phyloP scores from a whole-genome alignment of 2,113 vertebrate genomes.

The Rhizomys pruinosus region DNA sequence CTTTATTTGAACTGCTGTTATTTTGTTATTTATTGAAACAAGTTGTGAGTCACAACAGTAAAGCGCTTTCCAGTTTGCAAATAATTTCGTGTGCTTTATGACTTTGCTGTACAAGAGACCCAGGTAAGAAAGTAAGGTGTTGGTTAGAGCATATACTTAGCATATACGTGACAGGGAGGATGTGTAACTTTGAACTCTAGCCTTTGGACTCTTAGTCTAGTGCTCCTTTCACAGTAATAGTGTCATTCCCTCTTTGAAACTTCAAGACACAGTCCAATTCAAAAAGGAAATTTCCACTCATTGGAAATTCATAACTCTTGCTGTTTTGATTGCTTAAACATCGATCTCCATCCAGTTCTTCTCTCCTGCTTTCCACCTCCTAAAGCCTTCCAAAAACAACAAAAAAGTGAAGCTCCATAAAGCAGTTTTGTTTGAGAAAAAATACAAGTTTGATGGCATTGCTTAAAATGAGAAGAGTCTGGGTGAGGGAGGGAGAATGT shows the following conservation, averaged over 20 bases:
- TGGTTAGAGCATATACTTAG: neutral
- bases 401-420: conserved; percentile 22
- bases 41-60: neutral
- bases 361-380: neutral
- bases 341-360: neutral
- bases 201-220: neutral
- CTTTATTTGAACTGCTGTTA: conserved; percentile 13
- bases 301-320: neutral
- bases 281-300: conserved; percentile 7
- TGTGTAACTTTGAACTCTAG: neutral
- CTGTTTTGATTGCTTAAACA: conserved; percentile 34
- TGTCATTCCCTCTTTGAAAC: neutral
- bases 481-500: neutral
- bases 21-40: conserved; percentile 11
- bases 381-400: conserved; percentile 17
- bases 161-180: neutral
- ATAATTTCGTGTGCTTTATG: neutral
- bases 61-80: neutral
- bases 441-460: neutral
- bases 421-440: neutral
- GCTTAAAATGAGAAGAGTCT: conserved; percentile 55
- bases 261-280: neutral
- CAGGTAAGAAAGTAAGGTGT: neutral
- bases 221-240: neutral
- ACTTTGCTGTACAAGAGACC: neutral